These are phyloP conservation scores for Lycopodina hypogea DNA, from an alignment of 37 sponge, comb jelly and placozoan genomes.

Conservation along the genomic window DNA sequence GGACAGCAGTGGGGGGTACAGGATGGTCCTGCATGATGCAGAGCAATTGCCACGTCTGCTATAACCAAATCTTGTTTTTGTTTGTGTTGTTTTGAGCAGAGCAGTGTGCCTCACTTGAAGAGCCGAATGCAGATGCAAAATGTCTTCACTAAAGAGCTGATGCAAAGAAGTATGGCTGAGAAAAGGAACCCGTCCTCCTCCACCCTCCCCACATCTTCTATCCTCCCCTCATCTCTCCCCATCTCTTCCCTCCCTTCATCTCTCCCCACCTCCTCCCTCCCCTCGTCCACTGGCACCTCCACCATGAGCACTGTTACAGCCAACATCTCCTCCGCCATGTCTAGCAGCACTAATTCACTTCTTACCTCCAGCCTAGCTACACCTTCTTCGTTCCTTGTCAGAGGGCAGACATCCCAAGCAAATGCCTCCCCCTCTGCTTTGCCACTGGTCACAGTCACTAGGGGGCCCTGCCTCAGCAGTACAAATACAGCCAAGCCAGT, in stretches of 20 bases:
- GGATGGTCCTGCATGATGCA: too few species aligned
- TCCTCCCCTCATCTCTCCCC: background rate
- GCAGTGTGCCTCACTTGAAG: conserved; percentile 74
- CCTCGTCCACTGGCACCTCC: background rate
- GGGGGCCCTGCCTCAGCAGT: background rate
- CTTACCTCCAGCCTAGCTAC: background rate
- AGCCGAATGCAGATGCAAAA: conserved; percentile 56
- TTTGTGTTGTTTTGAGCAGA: conserved; percentile 20
- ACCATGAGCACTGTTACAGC: too few species aligned
- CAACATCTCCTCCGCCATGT: too few species aligned
- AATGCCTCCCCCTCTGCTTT: background rate
- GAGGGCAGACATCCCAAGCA: too few species aligned
- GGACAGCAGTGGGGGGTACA: too few species aligned
- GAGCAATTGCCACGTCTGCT: too few species aligned
- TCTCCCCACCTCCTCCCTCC: background rate
- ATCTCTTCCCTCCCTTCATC: background rate
- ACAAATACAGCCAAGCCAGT: background rate
- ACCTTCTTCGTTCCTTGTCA: background rate
- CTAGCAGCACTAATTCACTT: background rate
- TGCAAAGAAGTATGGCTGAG: conserved; percentile 27
- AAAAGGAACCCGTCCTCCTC: background rate
- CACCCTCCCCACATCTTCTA: background rate
- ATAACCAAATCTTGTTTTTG: too few species aligned
- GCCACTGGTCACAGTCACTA: background rate
- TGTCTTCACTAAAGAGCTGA: conserved; percentile 48